A percentile compares a stretch with the other conserved stretches of the same genome.
These are phyloP conservation scores for Callimorpha dominula DNA, from an alignment of 2,888 invertebrate species.

Conservation along the genomic window DNA sequence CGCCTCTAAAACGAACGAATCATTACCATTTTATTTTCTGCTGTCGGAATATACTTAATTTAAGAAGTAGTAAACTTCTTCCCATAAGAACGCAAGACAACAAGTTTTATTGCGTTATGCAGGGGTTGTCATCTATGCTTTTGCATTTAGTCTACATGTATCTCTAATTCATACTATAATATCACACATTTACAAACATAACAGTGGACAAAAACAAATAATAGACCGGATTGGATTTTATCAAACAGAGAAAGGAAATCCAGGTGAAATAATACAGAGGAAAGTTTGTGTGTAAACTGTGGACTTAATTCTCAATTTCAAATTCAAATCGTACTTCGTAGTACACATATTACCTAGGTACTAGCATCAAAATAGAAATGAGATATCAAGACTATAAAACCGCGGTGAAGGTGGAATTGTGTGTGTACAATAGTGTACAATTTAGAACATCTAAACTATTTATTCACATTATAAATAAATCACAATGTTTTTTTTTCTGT, in stretches of 20 bases:
- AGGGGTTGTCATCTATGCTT: not conserved
- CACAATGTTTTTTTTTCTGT: not conserved
- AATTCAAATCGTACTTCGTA: too few relatives aligned
- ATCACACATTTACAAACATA: not conserved
- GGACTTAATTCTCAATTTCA: too few relatives aligned
- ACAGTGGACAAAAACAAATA: not conserved
- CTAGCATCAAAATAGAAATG: not conserved
- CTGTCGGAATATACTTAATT: slow-evolving; percentile 36
- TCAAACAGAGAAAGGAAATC: not conserved
- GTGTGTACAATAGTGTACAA: not conserved
- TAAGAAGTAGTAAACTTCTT: slow-evolving; percentile 36
- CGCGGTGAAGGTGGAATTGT: not conserved
- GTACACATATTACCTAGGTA: not conserved
- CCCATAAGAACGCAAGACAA: not conserved
- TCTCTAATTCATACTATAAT: not conserved
- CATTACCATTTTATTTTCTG: slow-evolving; percentile 44
- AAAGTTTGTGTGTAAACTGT: not conserved
- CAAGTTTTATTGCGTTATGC: not conserved
- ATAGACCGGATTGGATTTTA: too few relatives aligned
- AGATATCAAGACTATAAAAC: not conserved
- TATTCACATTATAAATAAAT: not conserved
- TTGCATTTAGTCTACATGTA: not conserved
- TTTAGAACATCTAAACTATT: not conserved
- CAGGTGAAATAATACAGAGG: not conserved
- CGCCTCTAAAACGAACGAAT: slow-evolving; percentile 40